Conservation (phyloP, 2,888 invertebrate species). For the Drosophila cyrtoloma region DNA sequence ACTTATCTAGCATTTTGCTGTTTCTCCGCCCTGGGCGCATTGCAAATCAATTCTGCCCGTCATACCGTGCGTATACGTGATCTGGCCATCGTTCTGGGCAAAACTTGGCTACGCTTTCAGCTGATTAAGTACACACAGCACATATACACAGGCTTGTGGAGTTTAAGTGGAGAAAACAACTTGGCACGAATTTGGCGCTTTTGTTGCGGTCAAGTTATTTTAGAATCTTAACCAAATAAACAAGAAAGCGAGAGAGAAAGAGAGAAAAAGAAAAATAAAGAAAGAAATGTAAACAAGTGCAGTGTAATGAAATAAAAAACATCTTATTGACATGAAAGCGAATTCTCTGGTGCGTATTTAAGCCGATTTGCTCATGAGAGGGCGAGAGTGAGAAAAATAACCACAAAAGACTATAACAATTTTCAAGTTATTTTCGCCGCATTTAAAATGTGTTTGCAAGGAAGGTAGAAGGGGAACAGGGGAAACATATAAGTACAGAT, state of each 20-base stretch:
- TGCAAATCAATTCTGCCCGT: slow-evolving; percentile 40
- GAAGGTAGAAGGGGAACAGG: background rate
- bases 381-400: slow-evolving; percentile 24
- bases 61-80: slow-evolving; percentile 50
- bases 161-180: slow-evolving; percentile 49
- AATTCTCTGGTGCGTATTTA: slow-evolving; percentile 63
- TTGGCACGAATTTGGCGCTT: slow-evolving; percentile 69
- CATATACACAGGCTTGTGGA: background rate
- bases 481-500: slow-evolving; percentile 15
- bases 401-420: slow-evolving; percentile 63
- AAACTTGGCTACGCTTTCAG: slow-evolving; percentile 69
- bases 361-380: slow-evolving; percentile 62
- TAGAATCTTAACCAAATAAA: slow-evolving; percentile 50
- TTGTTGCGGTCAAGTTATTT: slow-evolving; percentile 74
- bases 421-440: slow-evolving; percentile 58
- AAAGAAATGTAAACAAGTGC: slow-evolving; percentile 55
- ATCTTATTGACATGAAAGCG: slow-evolving; percentile 60
- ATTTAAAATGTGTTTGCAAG: slow-evolving; percentile 18
- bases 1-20: slow-evolving; percentile 8
- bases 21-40: background rate
- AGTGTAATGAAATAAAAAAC: slow-evolving; percentile 64
- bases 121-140: slow-evolving; percentile 71
- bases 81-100: slow-evolving; percentile 20
- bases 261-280: slow-evolving; percentile 9
- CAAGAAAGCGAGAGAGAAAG: slow-evolving; percentile 20